Percentiles rank a stretch among this genome's conserved stretches.
phyloP scores from a whole-genome alignment of 37 sponge, comb jelly and placozoan species.

The Aplysina aerophoba region DNA sequence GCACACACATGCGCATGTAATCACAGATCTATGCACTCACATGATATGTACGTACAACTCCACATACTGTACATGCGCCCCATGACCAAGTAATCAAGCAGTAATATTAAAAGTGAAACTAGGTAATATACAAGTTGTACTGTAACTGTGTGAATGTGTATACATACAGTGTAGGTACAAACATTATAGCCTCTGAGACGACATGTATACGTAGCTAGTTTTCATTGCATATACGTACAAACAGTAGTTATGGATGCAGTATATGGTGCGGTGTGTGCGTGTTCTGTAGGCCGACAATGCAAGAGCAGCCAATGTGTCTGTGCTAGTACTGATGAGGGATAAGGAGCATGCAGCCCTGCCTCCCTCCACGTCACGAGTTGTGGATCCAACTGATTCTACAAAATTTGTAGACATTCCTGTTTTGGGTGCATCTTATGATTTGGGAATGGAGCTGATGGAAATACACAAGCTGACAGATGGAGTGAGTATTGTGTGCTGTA shows the following conservation, averaged over 20 bases:
- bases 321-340: slow-evolving; percentile 51
- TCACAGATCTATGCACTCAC: too few species aligned
- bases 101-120: too few species aligned
- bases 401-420: slow-evolving; percentile 43
- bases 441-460: slow-evolving; percentile 46
- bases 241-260: not conserved
- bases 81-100: too few species aligned
- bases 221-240: not conserved
- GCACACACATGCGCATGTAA: too few species aligned
- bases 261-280: not conserved
- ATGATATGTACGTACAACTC: too few species aligned
- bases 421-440: slow-evolving; percentile 50
- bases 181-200: not conserved
- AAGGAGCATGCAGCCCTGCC: slow-evolving; percentile 17
- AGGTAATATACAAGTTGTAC: too few species aligned
- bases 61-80: too few species aligned
- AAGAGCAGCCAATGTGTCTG: slow-evolving; percentile 38
- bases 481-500: not conserved
- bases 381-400: not conserved
- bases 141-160: too few species aligned
- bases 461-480: slow-evolving; percentile 7
- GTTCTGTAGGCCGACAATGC: slow-evolving; percentile 33
- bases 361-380: slow-evolving; percentile 49
- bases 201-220: not conserved
- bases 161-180: not conserved